Conservation (phyloP, 2,888 invertebrate genomes). For the Emesis castigata region DNA sequence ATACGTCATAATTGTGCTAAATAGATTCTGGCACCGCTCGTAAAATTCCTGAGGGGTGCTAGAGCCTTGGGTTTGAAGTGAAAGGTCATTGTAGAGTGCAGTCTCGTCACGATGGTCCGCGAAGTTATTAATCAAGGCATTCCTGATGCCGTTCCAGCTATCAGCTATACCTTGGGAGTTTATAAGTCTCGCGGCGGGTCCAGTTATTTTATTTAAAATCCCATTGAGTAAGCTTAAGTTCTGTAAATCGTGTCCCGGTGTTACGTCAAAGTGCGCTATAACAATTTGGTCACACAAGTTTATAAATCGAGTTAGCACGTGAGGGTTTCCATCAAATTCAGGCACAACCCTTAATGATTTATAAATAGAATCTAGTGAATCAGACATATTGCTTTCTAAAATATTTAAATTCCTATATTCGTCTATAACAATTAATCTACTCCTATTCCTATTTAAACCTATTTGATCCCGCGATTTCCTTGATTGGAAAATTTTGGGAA, state of each 20-base stretch:
- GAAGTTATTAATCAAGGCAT: conserved; percentile 26
- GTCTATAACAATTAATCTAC: not conserved
- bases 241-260: no score
- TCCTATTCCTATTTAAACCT: not conserved
- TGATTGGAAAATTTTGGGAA: not conserved
- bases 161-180: no score
- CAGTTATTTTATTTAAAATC: no score
- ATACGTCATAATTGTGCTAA: conserved; percentile 15
- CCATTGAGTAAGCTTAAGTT: no score
- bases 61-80: conserved; percentile 50
- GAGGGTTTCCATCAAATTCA: not conserved
- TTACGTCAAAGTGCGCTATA: no score
- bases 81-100: conserved; percentile 57
- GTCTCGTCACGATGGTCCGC: conserved; percentile 57
- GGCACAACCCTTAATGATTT: not conserved
- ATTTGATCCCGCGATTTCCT: not conserved
- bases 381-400: not conserved
- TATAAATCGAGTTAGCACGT: no score
- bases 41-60: conserved; percentile 63
- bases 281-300: no score
- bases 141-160: no score
- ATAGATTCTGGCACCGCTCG: conserved; percentile 58
- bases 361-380: not conserved
- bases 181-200: no score
- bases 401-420: not conserved